These are phyloP conservation scores for Nematopogon swammerdamellus DNA, from an alignment of 2,888 invertebrate species.

Conservation along the genomic window DNA sequence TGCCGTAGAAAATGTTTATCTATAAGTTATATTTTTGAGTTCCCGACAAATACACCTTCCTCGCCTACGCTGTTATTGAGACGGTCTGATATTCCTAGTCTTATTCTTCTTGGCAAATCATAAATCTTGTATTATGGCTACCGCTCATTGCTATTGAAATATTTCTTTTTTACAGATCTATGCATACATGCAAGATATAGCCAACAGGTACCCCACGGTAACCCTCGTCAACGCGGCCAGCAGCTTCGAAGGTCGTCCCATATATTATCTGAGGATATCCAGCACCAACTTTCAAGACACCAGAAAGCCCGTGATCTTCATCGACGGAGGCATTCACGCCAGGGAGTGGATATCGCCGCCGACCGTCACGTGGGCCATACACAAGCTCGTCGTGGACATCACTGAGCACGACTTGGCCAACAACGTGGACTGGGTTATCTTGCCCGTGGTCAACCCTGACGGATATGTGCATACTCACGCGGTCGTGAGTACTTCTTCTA, in stretches of 20 bases:
- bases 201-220: conserved; percentile 37
- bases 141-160: too few relatives aligned
- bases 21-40: too few relatives aligned
- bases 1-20: too few relatives aligned
- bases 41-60: too few relatives aligned
- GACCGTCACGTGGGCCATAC: conserved; percentile 61
- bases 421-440: conserved; percentile 61
- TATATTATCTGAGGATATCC: conserved; percentile 59
- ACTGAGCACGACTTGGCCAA: conserved; percentile 53
- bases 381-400: conserved; percentile 59
- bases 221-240: conserved; percentile 48
- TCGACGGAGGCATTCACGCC: conserved; percentile 62
- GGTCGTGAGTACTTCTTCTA: conserved; percentile 30
- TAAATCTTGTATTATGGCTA: too few relatives aligned
- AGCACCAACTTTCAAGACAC: conserved; percentile 35
- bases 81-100: too few relatives aligned
- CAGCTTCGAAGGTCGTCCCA: conserved; percentile 52
- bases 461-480: conserved; percentile 61
- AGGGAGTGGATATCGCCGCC: conserved; percentile 73
- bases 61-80: too few relatives aligned
- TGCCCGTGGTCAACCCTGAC: conserved; percentile 70
- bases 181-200: conserved; percentile 37
- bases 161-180: conserved; percentile 43
- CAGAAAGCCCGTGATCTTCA: conserved; percentile 54
- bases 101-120: too few relatives aligned